Evolutionary conservation across 2,888 invertebrate genomes (phyloP), one percentile per base, ranked within the genome.

Genomic region (Drosophila borborema): DNA sequence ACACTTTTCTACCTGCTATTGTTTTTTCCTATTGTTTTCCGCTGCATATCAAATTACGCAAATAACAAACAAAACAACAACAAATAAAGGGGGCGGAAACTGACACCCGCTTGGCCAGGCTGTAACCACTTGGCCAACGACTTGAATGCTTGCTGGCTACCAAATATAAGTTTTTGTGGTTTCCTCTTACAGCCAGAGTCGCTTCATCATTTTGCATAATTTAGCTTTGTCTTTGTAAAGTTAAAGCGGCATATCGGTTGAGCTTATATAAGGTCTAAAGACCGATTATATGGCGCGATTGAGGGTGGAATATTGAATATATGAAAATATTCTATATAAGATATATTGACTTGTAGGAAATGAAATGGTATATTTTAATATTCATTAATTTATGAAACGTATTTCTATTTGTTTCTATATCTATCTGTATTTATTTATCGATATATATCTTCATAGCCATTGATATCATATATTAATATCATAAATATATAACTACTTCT

Each of bases 21-120:
- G 53, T 59, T 65, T 66, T 66, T 70, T 61, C 58, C 69, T 71
- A 80, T 81, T 83, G 78, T 78, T 70, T 80, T 48, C 69, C 58
- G 43, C 54, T 67, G 75, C 86, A 78, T 85, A 86, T 85, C 87
- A 70, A 69, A 66, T 85, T 76, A 81, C 77, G 82, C 74, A 77
- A 87, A 64, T 75, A 54, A 54, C 53, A 12, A 1, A 3, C n/a
- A 40, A 23, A 36, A 12, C 36, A 36, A 36, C 36, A 38, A 38
- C 38, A 40, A 40, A 40, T 14, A 6, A 66, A 69, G 60, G 64
- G 72, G 53, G 65, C 77, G 87, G 87, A 86, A 84, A 84, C 76
- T 71, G 70, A 73, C 75, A 86, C 74, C 84, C 72, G 79, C 86
- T 82, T 68, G 64, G 59, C 46, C 45, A n/a, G 14, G 63, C 31